Base-by-base conservation (phyloP, 2,113 vertebrate species). In the Origma solitaria region DNA sequence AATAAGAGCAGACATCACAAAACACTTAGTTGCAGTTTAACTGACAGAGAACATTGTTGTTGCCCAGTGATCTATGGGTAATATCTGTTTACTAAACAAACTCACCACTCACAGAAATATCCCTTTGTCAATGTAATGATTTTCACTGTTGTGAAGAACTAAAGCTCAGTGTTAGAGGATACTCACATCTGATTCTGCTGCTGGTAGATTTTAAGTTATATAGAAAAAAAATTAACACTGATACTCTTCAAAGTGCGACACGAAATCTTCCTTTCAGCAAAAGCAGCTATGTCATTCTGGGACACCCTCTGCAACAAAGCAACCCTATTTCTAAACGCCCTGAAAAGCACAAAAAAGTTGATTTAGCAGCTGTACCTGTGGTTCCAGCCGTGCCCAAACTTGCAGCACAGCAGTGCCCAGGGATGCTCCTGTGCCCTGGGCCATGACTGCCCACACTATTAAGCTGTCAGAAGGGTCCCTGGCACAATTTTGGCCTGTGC, bases 51-150 rank as follows among this genome's bases (percentile, higher is more conserved):
- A 24, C 35, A 72, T 19, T 60, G 89, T 62, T 90, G 24, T 27
- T 76, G 38, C 51, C 53, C 13, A 93, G 53, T 20, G 28, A 86
- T 69, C 86, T 81, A 22, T 35, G 35, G 33, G 27, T 82, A 94
- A 58, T 82, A 72, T 15, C 51, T 86, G 85, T 80, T 91, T 92
- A 89, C 83, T 75, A 95, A 94, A 95, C 64, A 86, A 96, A 95
- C 64, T 54, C 72, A 40, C 57, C 64, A 58, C 77, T 85, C 94
- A 50, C 30, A 81, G 53, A 85, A 91, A 88, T 15, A 30, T 25
- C 54, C 77, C 75, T 61, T 33, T 47, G 54, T 60, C 22, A 2
- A 33, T 50, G 23, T 42, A 72, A 90, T 35, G 45, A 60, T 70
- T 92, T 79, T 49, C 66, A 35, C 27, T 68, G 49, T 45, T 58